These are phyloP conservation scores for Hypolimnas misippus DNA, from an alignment of 2,888 invertebrate species.

Conservation along the genomic window DNA sequence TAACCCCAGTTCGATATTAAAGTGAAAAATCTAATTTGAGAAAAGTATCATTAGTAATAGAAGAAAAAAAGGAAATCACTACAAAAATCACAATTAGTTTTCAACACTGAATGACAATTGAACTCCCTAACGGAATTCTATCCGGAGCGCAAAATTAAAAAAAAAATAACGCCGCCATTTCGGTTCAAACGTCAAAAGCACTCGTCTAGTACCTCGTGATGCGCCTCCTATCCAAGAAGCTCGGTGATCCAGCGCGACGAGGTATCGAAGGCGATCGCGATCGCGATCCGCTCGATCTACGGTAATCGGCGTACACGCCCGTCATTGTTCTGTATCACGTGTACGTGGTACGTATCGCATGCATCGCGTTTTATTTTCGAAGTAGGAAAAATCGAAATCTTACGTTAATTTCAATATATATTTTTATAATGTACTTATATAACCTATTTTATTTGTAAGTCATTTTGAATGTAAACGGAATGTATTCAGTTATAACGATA, in stretches of 20 bases:
- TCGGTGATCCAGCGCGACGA: constrained; percentile 95
- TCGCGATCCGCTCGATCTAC: constrained; percentile 70
- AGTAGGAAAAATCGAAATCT: constrained; percentile 44
- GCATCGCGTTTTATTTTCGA: constrained; percentile 44
- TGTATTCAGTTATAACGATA: not conserved
- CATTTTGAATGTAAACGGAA: constrained; percentile 7
- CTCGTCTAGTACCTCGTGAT: constrained; percentile 92
- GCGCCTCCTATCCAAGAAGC: constrained; percentile 95
- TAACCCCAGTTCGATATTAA: not conserved
- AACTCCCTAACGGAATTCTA: not conserved
- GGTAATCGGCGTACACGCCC: constrained; percentile 82
- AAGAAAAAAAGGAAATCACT: not conserved
- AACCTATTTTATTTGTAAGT: not conserved
- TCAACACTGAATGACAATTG: not conserved
- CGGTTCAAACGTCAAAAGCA: constrained; percentile 22
- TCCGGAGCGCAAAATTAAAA: constrained; percentile 6
- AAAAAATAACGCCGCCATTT: constrained; percentile 11
- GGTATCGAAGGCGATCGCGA: constrained; percentile 95
- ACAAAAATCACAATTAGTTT: not conserved
- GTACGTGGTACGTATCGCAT: constrained; percentile 32
- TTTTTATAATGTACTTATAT: not conserved
- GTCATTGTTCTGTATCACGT: constrained; percentile 71
- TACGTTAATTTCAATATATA: constrained; percentile 40
- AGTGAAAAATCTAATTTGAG: not conserved
- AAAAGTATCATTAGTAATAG: not conserved